phyloP scores from a whole-genome alignment of 2,113 vertebrate genomes.

The Hiodon alosoides region DNA sequence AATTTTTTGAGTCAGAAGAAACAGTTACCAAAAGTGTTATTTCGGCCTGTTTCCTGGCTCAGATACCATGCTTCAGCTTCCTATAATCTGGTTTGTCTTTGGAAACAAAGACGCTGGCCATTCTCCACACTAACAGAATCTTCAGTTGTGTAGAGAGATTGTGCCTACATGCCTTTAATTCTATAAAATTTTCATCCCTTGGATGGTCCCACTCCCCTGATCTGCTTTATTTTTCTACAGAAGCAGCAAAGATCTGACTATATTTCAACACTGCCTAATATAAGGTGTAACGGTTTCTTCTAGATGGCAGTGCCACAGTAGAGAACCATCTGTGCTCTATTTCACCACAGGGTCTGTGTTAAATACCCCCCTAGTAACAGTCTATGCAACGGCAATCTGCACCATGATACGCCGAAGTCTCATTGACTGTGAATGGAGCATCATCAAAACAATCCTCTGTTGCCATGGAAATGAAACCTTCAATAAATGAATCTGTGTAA shows the following conservation, averaged over 20 bases:
- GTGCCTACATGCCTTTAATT: neutral
- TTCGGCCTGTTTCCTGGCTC: too few relatives aligned
- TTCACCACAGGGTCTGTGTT: slow-evolving; percentile 41
- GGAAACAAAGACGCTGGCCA: neutral
- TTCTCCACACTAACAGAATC: neutral
- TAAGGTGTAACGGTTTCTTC: slow-evolving; percentile 64
- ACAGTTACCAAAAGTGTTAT: neutral
- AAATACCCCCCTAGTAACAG: slow-evolving; percentile 68
- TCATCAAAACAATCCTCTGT: slow-evolving; percentile 72
- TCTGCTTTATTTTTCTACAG: neutral
- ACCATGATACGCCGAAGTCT: slow-evolving; percentile 65
- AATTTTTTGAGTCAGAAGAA: slow-evolving; percentile 20
- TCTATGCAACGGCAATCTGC: slow-evolving; percentile 64
- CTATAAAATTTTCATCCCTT: neutral
- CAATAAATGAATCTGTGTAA: slow-evolving; percentile 63
- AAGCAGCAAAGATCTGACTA: neutral
- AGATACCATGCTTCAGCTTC: neutral
- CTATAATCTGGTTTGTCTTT: too few relatives aligned
- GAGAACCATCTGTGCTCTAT: slow-evolving; percentile 66
- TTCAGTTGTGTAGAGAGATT: neutral
- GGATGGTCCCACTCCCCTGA: neutral
- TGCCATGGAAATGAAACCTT: slow-evolving; percentile 71
- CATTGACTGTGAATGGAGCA: slow-evolving; percentile 65
- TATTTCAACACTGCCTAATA: slow-evolving; percentile 33
- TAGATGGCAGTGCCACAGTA: slow-evolving; percentile 58